Percentiles rank a stretch among this genome's conserved stretches.
Conservation (phyloP, 2,888 invertebrate species). For the Mythimna impura region DNA sequence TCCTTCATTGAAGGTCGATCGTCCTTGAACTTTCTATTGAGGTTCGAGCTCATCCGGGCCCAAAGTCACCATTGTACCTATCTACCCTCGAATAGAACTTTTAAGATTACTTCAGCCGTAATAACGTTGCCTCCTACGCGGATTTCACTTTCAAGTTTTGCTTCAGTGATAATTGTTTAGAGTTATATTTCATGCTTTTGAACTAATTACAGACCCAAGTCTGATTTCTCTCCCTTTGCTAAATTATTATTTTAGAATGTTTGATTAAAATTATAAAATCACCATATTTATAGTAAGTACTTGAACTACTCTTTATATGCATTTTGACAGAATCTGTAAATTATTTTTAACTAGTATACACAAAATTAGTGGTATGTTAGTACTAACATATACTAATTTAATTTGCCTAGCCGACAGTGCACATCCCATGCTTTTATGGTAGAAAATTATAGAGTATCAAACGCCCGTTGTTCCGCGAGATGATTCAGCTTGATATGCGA, state of each 20-base stretch:
- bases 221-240: constrained; percentile 2
- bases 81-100: constrained; percentile 47
- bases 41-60: constrained; percentile 55
- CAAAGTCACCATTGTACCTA: constrained; percentile 37
- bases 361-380: neutral
- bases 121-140: constrained; percentile 39
- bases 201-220: constrained; percentile 23
- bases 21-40: constrained; percentile 60
- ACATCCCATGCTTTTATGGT: constrained; percentile 14
- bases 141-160: constrained; percentile 38
- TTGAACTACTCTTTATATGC: neutral
- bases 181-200: constrained; percentile 32
- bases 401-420: constrained; percentile 7
- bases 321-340: neutral
- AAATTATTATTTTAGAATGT: neutral
- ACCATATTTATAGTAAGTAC: neutral
- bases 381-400: neutral
- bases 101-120: constrained; percentile 50
- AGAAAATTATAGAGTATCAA: constrained; percentile 46
- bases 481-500: constrained; percentile 16
- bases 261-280: neutral
- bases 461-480: constrained; percentile 37
- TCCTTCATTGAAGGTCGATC: constrained; percentile 40
- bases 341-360: neutral
- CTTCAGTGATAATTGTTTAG: constrained; percentile 40